Base-by-base conservation (phyloP, 2,888 invertebrate genomes). In the Rhimphoctona megacephalus region DNA sequence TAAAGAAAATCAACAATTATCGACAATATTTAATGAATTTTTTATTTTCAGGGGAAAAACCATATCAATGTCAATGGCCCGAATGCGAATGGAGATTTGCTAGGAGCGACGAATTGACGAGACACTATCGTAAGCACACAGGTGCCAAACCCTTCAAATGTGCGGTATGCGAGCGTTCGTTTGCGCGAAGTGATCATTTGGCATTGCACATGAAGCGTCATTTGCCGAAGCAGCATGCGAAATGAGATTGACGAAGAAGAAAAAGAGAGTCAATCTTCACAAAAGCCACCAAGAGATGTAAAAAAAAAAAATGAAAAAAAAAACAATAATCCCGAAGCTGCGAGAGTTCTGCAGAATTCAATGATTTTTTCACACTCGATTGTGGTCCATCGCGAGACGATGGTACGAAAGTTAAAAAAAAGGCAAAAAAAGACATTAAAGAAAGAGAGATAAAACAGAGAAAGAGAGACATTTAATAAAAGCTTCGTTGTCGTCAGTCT, bases 41-140 rank as follows among this genome's bases (percentile, higher is more conserved):
- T 25, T 7, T 49, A 11, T 49, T 95, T 95, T 14, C 96, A 98
- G 99, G 99, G 91, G 99, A 99, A 95, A 99, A 99, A 95, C 99
- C 99, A 89, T 99, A 99, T 95, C 98, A 98, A 94, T 99, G 99
- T 95, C 98, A 98, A 94, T 99, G 99, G 99, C 98, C 98, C 72
- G 99, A 99, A 93, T 99, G 99, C 95, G 98, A 98, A 94, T 99
- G 99, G 99, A 96, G 99, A 92, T 99, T 99, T 94, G 99, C 99
- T 83, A 96, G 99, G 86, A 98, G 98, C 69, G 99, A 99, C 95
- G 99, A 99, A 95, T 95, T 99, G 94, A 99, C 99, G 85, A 97
- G 99, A 91, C 99, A 99, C 94, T 99, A 98, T 95, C 96, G 99
- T 93, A 99, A 99, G 95, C 99, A 99, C 95, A 99, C 99, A 0